Conservation (phyloP, 2,113 vertebrate species). For the Myxocyprinus asiaticus region DNA sequence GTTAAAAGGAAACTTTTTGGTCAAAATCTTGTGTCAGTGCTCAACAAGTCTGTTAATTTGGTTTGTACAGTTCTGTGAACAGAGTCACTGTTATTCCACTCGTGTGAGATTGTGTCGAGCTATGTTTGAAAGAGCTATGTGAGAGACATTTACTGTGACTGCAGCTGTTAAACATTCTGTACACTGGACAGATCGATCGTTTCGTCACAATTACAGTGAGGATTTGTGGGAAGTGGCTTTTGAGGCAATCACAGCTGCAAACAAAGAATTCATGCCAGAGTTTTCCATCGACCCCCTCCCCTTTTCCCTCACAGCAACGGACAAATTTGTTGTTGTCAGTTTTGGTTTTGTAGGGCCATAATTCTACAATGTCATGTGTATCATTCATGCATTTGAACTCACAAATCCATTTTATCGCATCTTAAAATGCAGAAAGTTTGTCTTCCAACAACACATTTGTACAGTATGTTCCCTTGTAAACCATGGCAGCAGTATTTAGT, state of each 20-base stretch:
- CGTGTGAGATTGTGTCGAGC: neutral
- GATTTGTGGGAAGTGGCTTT: conserved; percentile 6
- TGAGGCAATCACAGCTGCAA: conserved; percentile 20
- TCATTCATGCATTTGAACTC: neutral
- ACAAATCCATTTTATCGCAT: no score
- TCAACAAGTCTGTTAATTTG: neutral
- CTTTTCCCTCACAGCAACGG: neutral
- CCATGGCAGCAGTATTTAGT: neutral
- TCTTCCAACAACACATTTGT: no score
- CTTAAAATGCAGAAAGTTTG: no score
- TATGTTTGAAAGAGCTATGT: neutral
- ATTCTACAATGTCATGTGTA: neutral
- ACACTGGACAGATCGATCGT: neutral
- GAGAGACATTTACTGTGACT: neutral
- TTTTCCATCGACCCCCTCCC: neutral
- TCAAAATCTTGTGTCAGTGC: no score
- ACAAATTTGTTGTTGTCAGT: neutral
- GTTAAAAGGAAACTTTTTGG: no score
- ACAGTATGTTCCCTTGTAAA: neutral
- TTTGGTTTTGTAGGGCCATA: neutral
- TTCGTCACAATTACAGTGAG: neutral
- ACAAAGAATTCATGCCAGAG: neutral
- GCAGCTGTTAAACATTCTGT: conserved; percentile 16
- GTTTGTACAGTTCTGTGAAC: neutral
- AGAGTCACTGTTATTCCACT: neutral